Base-by-base conservation (phyloP, 1,140 invertebrate species). In the Onthophagus taurus region DNA sequence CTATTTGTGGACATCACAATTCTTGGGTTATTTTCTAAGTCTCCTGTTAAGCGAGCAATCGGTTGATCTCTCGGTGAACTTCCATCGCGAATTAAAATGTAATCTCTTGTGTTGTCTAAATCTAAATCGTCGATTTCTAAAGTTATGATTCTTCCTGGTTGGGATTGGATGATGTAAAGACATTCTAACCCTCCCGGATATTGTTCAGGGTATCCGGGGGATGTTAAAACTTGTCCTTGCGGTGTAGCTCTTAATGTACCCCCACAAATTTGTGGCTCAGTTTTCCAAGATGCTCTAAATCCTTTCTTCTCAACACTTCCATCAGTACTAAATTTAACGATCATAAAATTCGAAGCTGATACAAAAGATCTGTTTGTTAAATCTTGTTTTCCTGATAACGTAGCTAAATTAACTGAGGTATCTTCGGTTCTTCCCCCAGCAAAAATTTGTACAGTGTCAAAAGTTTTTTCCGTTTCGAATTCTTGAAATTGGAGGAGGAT, bases 301-400 rank as follows among this genome's bases (percentile, higher is more conserved):
- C 92, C 92, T 71, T 91, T 89, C 50, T 85, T 83, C 70, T 97
- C 92, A 17, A 95, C 89, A 2, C 88, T 86, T 8, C 83, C 83
- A 63, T 97, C 94, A 0, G 90, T 87, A 51, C 86, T 87, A 69
- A 97, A 97, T 66, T 94, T 95, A 47, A 98, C 81, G 44, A 96
- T 93, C 89, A 98, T 96, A 53, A 97, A 94, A 65, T 97, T 97
- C 11, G 90, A 93, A 12, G 90, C 92, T 1, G 92, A 94, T 3
- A 91, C 87, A 64, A 87, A 94, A 3, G 87, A 76, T 59, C 84
- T 83, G 45, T 77, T 84, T 30, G 83, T 79, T 37, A 89, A 61
- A 60, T 90, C 83, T 63, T 85, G 78, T 66, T 86, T 82, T 44
- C 93, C 93, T 7, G 92, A 96, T 5, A 97, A 65, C 1, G 89